Conservation (phyloP, 2,888 invertebrate genomes). For the Eupeodes luniger region DNA sequence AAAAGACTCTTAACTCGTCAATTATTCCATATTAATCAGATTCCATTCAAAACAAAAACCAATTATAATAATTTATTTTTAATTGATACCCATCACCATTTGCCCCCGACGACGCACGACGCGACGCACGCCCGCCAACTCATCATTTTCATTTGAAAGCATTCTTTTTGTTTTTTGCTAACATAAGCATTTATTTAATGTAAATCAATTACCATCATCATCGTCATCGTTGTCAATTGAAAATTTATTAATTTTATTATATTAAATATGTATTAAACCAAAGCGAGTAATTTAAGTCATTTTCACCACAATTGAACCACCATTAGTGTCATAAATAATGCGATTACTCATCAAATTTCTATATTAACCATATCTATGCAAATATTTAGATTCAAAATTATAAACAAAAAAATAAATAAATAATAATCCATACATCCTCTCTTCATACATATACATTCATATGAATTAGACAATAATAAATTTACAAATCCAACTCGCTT, state of each 20-base stretch:
- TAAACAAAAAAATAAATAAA: background rate
- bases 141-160: background rate
- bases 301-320: conserved; percentile 20
- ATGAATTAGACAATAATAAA: background rate
- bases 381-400: conserved; percentile 22
- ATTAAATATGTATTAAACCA: background rate
- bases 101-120: no score
- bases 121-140: background rate
- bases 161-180: background rate
- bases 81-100: background rate
- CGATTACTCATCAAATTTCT: conserved; percentile 42
- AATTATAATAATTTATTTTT: background rate
- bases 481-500: conserved; percentile 27
- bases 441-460: no score
- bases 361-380: conserved; percentile 24
- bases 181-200: conserved; percentile 1
- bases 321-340: conserved; percentile 42
- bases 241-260: background rate
- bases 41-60: background rate
- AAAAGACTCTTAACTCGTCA: background rate
- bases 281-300: conserved; percentile 4
- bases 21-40: no score
- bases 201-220: conserved; percentile 20
- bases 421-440: background rate
- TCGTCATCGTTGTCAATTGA: background rate